Evolutionary conservation across 2,113 vertebrate genomes (phyloP), one percentile per base, ranked within the genome.

Genomic region (Anarrhichthys ocellatus): DNA sequence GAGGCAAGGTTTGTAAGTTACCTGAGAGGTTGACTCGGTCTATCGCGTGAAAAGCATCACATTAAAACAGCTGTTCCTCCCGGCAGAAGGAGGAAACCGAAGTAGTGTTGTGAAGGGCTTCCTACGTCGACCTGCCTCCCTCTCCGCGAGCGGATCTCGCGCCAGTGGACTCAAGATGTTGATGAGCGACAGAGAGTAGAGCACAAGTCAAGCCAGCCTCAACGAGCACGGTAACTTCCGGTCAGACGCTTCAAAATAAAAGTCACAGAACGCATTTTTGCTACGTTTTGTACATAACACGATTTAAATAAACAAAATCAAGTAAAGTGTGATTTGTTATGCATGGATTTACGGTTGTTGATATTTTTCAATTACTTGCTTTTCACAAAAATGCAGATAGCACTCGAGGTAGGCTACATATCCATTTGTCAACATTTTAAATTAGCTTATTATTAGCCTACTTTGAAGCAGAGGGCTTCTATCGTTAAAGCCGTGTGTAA

Each of bases 141-240:
- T 72, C 73, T 52, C 2, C 38, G 48, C 62, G 73, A 83, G 82
- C 62, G 83, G 86, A 84, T 85, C 86, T 86, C 86, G 80, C 78
- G 85, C 88, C 84, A 58, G 73, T 63, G 46, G 63, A 73, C 61
- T 78, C 27, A 50, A 82, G 83, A 88, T 81, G 86, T 79, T 79
- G 73, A 18, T 15, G 63, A 73, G 83, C 62, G 76, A 82, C 67
- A 7, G 48, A 22, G 64, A 9, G 6, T 3, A 73, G 62, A 46
- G 38, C 71, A 20, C n/a, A n/a, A n/a, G 69, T 87, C 62, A 80
- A 88, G 46, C 7, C 52, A 0, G 6, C 7, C 13, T 6, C 22
- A 34, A 61, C 24, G 6, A 46, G 6, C 0, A 40, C 38, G 1
- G 13, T 18, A 0, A 54, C 36, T 85, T 92, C 89, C 90, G 85